These are phyloP conservation scores for Drosophila demipolita DNA, from an alignment of 2,888 invertebrate genomes.

Conservation along the genomic window DNA sequence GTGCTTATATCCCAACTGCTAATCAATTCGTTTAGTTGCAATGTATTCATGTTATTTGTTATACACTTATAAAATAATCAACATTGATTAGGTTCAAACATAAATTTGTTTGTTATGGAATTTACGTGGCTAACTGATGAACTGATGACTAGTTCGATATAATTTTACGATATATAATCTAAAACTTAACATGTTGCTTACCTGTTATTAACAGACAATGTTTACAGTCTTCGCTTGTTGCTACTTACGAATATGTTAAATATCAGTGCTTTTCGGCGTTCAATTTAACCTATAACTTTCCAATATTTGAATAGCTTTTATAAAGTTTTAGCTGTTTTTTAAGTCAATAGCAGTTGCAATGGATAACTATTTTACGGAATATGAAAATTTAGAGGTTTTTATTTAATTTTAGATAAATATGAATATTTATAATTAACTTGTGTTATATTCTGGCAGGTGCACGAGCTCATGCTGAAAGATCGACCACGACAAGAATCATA, in stretches of 20 bases:
- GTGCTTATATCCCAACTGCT: constrained; percentile 83
- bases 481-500: constrained; percentile 91
- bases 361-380: constrained; percentile 89
- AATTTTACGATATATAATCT: neutral
- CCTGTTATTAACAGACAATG: constrained; percentile 7
- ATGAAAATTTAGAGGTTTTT: constrained; percentile 91
- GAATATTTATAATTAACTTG: neutral
- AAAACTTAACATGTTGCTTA: constrained; percentile 6
- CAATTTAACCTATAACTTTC: constrained; percentile 42
- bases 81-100: neutral
- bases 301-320: neutral
- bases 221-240: neutral
- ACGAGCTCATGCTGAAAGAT: constrained; percentile 93
- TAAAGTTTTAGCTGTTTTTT: neutral
- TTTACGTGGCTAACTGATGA: constrained; percentile 49
- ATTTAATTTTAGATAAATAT: neutral
- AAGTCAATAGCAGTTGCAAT: constrained; percentile 14
- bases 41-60: constrained; percentile 32
- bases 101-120: constrained; percentile 31
- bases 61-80: constrained; percentile 10
- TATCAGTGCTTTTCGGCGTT: neutral
- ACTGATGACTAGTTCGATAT: constrained; percentile 1
- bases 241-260: constrained; percentile 12
- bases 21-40: constrained; percentile 40
- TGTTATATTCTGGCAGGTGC: constrained; percentile 87